Evolutionary conservation across 2,113 vertebrate species (phyloP).

Genomic region (Etheostoma cragini): DNA sequence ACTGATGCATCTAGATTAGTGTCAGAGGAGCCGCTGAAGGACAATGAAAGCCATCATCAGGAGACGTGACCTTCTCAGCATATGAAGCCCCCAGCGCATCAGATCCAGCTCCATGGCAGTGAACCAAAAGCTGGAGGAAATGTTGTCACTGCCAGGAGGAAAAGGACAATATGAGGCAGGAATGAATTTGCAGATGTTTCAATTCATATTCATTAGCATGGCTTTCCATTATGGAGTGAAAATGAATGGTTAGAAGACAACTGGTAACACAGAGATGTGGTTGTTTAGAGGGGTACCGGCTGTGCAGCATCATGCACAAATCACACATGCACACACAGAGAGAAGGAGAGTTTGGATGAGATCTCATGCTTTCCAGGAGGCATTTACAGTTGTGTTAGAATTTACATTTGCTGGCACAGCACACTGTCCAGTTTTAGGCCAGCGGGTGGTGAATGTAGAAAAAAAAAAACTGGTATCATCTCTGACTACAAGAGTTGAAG

Average conservation of each 20-base stretch:
- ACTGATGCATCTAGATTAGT: conserved; percentile 83
- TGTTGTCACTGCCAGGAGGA: conserved; percentile 53
- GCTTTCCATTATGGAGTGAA: conserved; percentile 56
- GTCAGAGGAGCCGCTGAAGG: conserved; percentile 81
- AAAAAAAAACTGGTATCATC: neutral
- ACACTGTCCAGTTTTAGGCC: neutral
- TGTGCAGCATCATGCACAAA: neutral
- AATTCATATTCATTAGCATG: conserved; percentile 72
- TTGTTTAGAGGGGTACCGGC: conserved; percentile 8
- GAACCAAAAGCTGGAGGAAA: conserved; percentile 69
- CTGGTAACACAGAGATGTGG: conserved; percentile 34
- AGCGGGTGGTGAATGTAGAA: neutral
- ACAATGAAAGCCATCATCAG: conserved; percentile 72
- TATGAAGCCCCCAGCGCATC: conserved; percentile 56
- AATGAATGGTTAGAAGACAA: conserved; percentile 54
- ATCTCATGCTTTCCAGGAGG: conserved; percentile 14
- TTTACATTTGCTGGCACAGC: conserved; percentile 20
- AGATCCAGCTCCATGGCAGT: conserved; percentile 52
- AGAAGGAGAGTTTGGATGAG: neutral
- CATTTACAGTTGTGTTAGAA: conserved; percentile 18
- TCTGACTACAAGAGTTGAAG: neutral
- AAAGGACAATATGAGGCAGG: conserved; percentile 37
- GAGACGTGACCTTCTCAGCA: conserved; percentile 80
- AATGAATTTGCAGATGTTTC: conserved; percentile 69
- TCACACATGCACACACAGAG: neutral